These are phyloP conservation scores for Simalia tracyae DNA, from an alignment of 2,797 vertebrate genomes.

Conservation along the genomic window DNA sequence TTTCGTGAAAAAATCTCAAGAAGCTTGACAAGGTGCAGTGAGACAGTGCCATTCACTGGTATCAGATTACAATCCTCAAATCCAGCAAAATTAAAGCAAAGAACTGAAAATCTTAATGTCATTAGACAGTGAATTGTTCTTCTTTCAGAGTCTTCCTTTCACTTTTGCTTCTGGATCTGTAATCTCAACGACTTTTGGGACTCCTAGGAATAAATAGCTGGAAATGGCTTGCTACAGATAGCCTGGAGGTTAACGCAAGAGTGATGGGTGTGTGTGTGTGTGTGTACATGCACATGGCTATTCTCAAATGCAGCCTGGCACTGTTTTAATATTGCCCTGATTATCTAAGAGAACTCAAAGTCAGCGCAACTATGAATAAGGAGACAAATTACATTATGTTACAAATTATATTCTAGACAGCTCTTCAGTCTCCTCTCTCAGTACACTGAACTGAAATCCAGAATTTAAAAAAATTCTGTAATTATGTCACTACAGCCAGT, in stretches of 20 bases:
- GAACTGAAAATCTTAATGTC: not conserved
- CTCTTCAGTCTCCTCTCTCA: not conserved
- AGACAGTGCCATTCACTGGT: not conserved
- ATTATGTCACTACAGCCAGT: not conserved
- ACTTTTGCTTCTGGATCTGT: not conserved
- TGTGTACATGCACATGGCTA: not conserved
- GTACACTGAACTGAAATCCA: no score
- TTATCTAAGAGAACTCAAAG: not conserved
- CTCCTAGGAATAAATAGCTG: not conserved
- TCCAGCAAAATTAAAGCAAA: not conserved
- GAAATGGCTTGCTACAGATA: not conserved
- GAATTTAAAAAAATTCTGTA: not conserved
- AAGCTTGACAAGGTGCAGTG: not conserved
- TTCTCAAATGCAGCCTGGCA: not conserved
- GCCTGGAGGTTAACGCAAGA: not conserved
- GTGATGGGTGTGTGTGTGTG: not conserved
- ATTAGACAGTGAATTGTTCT: not conserved
- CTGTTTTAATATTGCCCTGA: not conserved
- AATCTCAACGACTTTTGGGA: not conserved
- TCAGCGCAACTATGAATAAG: not conserved
- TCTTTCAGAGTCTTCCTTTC: not conserved
- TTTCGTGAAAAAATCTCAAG: not conserved
- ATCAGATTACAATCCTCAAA: no score
- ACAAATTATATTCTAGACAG: not conserved
- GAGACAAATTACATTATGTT: not conserved